Evolutionary conservation across 2,113 vertebrate species (phyloP).

Genomic region (human): DNA sequence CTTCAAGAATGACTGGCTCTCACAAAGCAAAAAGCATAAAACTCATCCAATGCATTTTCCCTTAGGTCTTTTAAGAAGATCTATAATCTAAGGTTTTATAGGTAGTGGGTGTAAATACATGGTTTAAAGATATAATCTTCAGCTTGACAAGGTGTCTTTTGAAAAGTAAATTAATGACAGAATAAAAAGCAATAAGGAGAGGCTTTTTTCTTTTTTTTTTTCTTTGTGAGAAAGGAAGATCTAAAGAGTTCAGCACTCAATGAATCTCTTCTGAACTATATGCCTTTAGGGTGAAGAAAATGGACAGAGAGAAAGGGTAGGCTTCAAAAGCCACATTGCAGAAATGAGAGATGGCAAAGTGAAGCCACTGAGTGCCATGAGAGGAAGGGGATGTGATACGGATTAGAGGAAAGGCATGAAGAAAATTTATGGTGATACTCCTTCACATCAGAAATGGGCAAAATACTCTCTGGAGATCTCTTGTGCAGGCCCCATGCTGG

Average conservation of each 20-base stretch:
- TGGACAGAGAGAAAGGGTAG: conserved; percentile 48
- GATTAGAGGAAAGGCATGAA: neutral
- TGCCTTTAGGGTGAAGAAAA: conserved; percentile 52
- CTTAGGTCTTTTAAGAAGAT: conserved; percentile 39
- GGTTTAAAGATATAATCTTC: conserved; percentile 69
- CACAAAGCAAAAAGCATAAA: conserved; percentile 5
- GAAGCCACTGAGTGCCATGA: accelerated
- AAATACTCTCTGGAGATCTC: neutral
- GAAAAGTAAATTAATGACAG: conserved; percentile 73
- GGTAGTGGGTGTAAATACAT: conserved; percentile 58
- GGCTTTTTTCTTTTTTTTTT: conserved; percentile 1
- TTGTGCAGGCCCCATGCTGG: neutral
- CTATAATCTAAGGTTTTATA: conserved; percentile 64
- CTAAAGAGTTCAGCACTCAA: conserved; percentile 41
- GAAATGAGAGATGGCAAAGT: neutral
- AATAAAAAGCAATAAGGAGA: conserved; percentile 56
- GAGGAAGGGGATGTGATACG: neutral
- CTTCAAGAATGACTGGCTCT: neutral
- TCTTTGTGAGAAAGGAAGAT: conserved; percentile 54
- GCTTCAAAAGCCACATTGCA: neutral
- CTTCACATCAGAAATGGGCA: neutral
- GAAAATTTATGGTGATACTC: accelerated
- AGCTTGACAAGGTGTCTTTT: conserved; percentile 64
- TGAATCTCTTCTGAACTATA: conserved; percentile 47
- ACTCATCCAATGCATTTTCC: neutral